These are phyloP conservation scores for Lucifuga dentata DNA, from an alignment of 2,113 vertebrate species.

Conservation along the genomic window DNA sequence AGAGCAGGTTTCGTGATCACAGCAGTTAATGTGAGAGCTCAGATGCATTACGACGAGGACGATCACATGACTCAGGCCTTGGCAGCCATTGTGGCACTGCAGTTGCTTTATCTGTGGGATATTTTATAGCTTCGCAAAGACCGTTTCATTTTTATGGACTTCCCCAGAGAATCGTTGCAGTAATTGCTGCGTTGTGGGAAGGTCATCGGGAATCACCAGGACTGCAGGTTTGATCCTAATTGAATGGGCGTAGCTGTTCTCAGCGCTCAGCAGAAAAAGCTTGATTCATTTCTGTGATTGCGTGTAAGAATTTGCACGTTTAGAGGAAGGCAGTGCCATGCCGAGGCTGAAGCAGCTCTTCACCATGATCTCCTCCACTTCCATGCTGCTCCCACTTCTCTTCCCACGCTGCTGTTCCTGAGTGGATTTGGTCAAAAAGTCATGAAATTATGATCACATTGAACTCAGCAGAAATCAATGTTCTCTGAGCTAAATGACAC, in stretches of 20 bases:
- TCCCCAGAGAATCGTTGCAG: slow-evolving; percentile 54
- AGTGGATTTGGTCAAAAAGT: no score
- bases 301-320: neutral
- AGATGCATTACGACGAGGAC: slow-evolving; percentile 18
- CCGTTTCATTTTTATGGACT: slow-evolving; percentile 64
- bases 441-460: no score
- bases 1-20: slow-evolving; percentile 37
- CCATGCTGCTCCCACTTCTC: no score
- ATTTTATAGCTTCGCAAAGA: slow-evolving; percentile 46
- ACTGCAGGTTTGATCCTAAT: slow-evolving; percentile 70
- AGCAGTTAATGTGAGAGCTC: slow-evolving; percentile 41
- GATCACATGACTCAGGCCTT: slow-evolving; percentile 55
- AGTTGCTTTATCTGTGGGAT: slow-evolving; percentile 47
- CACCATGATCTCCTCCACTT: no score
- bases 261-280: slow-evolving; percentile 56
- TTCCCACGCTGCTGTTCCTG: no score
- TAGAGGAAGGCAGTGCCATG: neutral
- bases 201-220: slow-evolving; percentile 63
- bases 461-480: no score
- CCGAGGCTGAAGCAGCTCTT: neutral
- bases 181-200: slow-evolving; percentile 69
- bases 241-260: slow-evolving; percentile 52
- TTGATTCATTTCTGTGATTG: slow-evolving; percentile 66
- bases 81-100: slow-evolving; percentile 38
- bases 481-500: no score